Base-by-base conservation (phyloP, 2,797 vertebrate species). In the Oreortyx pictus region DNA sequence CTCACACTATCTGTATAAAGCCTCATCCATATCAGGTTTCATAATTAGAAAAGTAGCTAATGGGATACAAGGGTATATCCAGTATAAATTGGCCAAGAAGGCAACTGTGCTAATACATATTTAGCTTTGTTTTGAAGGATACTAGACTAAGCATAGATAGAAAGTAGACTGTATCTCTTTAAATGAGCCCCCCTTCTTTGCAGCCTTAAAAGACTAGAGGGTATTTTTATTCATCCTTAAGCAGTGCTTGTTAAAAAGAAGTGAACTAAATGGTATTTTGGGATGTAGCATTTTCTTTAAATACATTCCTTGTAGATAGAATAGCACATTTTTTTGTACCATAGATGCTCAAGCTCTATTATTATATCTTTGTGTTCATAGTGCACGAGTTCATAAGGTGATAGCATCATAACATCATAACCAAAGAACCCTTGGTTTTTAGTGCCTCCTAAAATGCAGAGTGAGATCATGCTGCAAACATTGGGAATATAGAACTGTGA, bases 151-250 rank as follows among this genome's bases (percentile, higher is more conserved):
- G 37, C 24, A 43, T 6, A 14, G 52, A 70, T 83, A 65, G 60
- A 78, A 91, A 95, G 82, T 16, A 93, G 73, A 37, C 43, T 68
- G 44, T 87, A 81, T 22, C 22, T 88, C 66, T 87, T 93, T 73
- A 88, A 95, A 87, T 77, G 15, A 91, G 37, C n/a, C 27, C 90
- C 14, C 23, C 84, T 85, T 81, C 24, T 74, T 77, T 92, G 52
- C 64, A 95, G 86, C 39, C n/a, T 31, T 77, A 39, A 72, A 82
- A 93, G 80, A 85, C 90, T 81, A 61, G 75, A 86, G 78, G 82
- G 50, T 94, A 73, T 86, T 95, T 96, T 89, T 92, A 94, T 84
- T 90, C 67, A 75, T 31, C 54, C 66, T 92, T 92, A 94, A 94
- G 88, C 52, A 7, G 56, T 91, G 59, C 76, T 83, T 89, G 60